Conservation (phyloP, 2,113 vertebrate species). For the Todiramphus chloris region DNA sequence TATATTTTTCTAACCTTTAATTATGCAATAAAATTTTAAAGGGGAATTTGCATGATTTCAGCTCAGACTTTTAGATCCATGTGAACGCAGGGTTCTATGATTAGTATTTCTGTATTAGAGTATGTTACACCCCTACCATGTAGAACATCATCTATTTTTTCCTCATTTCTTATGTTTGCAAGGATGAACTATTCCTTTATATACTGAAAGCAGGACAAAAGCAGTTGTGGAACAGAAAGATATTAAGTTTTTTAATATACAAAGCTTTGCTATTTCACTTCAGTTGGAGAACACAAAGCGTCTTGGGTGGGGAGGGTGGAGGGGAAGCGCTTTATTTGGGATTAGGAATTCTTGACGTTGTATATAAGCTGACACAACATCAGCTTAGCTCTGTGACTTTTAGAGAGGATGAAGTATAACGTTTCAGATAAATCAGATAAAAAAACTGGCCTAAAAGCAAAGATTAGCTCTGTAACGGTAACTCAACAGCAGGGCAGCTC, state of each 20-base stretch:
- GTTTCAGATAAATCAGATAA: slow-evolving; percentile 10
- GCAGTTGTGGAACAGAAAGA: slow-evolving; percentile 24
- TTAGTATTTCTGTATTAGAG: too few relatives aligned
- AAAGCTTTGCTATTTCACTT: not conserved
- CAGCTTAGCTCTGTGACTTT: not conserved
- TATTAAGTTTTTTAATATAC: slow-evolving; percentile 40
- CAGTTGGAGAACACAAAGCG: too few relatives aligned
- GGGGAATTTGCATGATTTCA: not conserved
- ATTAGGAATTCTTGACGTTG: slow-evolving; percentile 18
- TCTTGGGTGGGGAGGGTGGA: too few relatives aligned
- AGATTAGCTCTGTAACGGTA: not conserved
- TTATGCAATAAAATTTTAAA: not conserved
- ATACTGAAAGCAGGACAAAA: slow-evolving; percentile 51
- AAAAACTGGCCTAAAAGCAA: not conserved
- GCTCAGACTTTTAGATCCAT: not conserved
- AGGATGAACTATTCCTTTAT: slow-evolving; percentile 54
- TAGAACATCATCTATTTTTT: not conserved
- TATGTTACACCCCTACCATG: not conserved
- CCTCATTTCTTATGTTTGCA: slow-evolving; percentile 16
- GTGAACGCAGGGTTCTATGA: not conserved
- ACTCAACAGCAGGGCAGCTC: not conserved
- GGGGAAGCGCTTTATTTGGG: not conserved
- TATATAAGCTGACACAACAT: not conserved
- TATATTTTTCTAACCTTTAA: not conserved
- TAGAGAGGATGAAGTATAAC: not conserved